Evolutionary conservation across 2,797 vertebrate genomes (phyloP).

Genomic region (Schizopygopsis malacanthus): DNA sequence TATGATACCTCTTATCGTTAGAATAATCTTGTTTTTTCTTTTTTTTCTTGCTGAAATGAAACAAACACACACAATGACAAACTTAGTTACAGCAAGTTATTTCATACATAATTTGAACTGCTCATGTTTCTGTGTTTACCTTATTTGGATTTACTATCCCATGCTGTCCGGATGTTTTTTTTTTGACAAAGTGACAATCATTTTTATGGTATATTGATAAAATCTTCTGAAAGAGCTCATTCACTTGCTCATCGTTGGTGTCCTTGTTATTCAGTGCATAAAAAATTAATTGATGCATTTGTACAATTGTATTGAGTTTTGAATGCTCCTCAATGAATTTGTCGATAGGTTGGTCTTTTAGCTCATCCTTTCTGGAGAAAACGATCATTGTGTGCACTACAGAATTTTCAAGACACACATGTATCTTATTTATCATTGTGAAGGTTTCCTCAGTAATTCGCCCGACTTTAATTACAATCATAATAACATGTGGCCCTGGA

Average conservation of each 20-base stretch:
- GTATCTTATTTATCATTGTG: neutral
- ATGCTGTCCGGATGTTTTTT: neutral
- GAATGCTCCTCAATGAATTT: neutral
- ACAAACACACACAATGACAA: neutral
- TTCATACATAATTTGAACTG: neutral
- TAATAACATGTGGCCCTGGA: constrained; percentile 43
- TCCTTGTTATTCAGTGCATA: constrained; percentile 43
- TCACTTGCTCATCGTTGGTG: constrained; percentile 8
- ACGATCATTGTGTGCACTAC: constrained; percentile 33
- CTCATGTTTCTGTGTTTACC: neutral
- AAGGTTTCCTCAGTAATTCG: constrained; percentile 4
- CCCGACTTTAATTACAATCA: neutral
- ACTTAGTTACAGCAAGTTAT: neutral
- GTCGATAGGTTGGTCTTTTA: neutral
- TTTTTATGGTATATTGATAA: neutral
- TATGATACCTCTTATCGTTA: accelerated
- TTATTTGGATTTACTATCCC: neutral
- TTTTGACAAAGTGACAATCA: neutral
- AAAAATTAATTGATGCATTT: neutral
- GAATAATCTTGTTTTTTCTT: accelerated
- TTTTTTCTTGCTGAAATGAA: no score
- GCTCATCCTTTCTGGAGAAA: constrained; percentile 26
- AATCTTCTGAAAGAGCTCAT: constrained; percentile 38
- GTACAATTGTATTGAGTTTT: neutral
- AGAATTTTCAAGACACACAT: constrained; percentile 2